A percentile compares a stretch with the other conserved stretches of the same genome.
Evolutionary conservation across 2,113 vertebrate species (phyloP).

Genomic region (Desmodus rotundus): DNA sequence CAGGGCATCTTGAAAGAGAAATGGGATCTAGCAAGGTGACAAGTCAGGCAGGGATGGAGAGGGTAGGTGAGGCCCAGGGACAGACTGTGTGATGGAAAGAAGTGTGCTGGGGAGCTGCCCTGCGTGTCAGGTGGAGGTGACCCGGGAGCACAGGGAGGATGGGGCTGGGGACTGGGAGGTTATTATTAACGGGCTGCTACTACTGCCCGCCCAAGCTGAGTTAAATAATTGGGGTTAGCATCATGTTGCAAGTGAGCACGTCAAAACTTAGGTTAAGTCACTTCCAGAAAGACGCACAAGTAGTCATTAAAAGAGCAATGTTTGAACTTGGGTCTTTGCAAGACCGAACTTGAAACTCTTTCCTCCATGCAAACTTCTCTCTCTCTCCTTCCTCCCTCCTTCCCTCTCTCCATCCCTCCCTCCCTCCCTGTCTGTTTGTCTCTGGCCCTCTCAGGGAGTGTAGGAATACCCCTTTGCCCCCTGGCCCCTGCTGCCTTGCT

Average conservation of each 20-base stretch:
- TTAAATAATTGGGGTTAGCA: background rate
- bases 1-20: background rate
- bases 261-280: background rate
- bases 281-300: background rate
- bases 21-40: background rate
- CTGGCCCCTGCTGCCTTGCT: background rate
- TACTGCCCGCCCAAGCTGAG: fast-evolving
- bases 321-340: background rate
- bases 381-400: background rate
- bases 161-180: background rate
- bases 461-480: background rate
- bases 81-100: background rate
- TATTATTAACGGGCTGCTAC: fast-evolving
- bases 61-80: background rate
- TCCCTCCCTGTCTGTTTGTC: too few relatives aligned
- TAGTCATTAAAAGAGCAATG: background rate
- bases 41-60: background rate
- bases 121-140: background rate
- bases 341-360: background rate
- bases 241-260: background rate
- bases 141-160: background rate
- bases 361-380: background rate
- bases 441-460: background rate
- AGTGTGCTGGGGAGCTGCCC: background rate
- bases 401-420: background rate